phyloP scores from a whole-genome alignment of 2,888 invertebrate species.

The Leptinotarsa rubiginosa region DNA sequence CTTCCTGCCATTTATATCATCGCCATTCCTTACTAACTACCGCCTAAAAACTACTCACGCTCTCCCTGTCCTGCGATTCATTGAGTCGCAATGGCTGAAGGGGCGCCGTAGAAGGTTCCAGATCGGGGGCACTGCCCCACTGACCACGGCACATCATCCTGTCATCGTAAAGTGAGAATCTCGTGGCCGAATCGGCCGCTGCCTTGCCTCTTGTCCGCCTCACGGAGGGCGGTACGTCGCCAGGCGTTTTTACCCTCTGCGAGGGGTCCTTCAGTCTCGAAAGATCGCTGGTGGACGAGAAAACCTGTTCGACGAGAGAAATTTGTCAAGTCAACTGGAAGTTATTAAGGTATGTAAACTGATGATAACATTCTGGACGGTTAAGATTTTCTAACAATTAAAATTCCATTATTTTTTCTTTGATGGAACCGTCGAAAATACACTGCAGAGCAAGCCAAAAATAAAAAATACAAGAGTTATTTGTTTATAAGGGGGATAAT shows the following conservation, averaged over 20 bases:
- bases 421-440: no score
- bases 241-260: conserved; percentile 83
- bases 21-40: neutral
- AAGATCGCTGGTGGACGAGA: conserved; percentile 76
- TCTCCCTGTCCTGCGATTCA: conserved; percentile 61
- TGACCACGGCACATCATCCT: conserved; percentile 80
- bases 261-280: conserved; percentile 79
- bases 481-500: no score
- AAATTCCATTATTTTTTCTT: no score
- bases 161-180: conserved; percentile 89
- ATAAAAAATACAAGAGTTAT: no score
- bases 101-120: conserved; percentile 57
- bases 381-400: no score
- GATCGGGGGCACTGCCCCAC: conserved; percentile 66
- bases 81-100: conserved; percentile 50
- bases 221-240: conserved; percentile 84
- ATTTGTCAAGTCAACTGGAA: neutral
- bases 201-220: conserved; percentile 76
- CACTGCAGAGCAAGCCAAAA: no score
- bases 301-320: conserved; percentile 64
- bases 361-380: no score
- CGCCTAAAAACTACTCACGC: conserved; percentile 66
- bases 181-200: conserved; percentile 69
- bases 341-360: no score
- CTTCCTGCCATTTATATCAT: conserved; percentile 17